A percentile compares a stretch with the other conserved stretches of the same genome.
Conservation (phyloP, 2,888 invertebrate species). For the Drosophila rubida region DNA sequence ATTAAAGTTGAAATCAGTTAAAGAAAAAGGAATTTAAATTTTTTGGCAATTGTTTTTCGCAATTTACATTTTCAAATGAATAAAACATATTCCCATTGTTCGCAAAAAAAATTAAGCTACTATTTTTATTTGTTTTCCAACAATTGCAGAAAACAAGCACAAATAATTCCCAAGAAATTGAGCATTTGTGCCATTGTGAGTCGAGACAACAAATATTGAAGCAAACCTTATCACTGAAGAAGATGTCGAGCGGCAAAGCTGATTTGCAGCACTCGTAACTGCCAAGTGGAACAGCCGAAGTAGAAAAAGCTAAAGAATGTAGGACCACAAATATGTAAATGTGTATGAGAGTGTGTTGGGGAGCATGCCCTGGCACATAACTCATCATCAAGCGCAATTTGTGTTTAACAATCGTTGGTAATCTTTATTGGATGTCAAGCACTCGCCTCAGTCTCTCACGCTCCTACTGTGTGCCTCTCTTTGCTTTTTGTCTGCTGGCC, state of each 20-base stretch:
- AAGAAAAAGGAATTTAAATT: no score
- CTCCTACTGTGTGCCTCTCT: not conserved
- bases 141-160: no score
- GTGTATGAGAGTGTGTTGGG: constrained; percentile 16
- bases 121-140: no score
- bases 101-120: no score
- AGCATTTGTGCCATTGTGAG: not conserved
- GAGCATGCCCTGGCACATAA: constrained; percentile 46
- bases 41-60: no score
- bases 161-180: no score
- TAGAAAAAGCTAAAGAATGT: constrained; percentile 1
- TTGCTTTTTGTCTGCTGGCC: not conserved
- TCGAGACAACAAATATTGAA: constrained; percentile 51
- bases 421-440: constrained; percentile 76
- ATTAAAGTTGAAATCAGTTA: no score
- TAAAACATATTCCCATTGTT: no score
- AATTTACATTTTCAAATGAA: no score
- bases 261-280: constrained; percentile 57
- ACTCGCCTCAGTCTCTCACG: constrained; percentile 14
- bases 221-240: constrained; percentile 52
- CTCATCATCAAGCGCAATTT: constrained; percentile 75
- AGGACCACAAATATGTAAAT: constrained; percentile 7
- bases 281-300: constrained; percentile 20
- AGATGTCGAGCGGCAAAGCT: constrained; percentile 56
- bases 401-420: constrained; percentile 78